phyloP scores from a whole-genome alignment of 2,113 vertebrate species.

The Peromyscus leucopus region DNA sequence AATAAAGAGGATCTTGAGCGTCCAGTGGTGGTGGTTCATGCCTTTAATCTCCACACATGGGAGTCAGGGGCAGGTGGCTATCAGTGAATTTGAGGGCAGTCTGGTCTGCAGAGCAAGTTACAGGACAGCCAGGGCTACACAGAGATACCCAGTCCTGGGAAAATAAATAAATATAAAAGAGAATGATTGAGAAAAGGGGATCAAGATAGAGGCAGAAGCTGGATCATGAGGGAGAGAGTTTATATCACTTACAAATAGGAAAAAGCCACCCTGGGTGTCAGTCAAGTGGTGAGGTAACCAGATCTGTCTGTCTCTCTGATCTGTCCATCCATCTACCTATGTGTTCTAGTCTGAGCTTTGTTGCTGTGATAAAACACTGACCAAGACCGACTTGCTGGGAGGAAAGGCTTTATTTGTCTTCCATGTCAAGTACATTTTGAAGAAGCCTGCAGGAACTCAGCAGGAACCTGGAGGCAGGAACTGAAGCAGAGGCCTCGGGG shows the following conservation, averaged over 20 bases:
- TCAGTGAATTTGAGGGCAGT: too few relatives aligned
- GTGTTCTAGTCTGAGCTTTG: not conserved
- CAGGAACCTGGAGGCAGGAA: not conserved
- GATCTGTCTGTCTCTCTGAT: not conserved
- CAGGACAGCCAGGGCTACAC: too few relatives aligned
- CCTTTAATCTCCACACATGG: too few relatives aligned
- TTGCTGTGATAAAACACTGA: not conserved
- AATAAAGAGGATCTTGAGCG: too few relatives aligned
- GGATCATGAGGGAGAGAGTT: not conserved
- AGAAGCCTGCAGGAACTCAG: not conserved
- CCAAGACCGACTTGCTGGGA: not conserved
- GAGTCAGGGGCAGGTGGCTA: too few relatives aligned
- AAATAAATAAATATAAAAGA: too few relatives aligned
- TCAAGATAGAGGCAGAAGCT: not conserved
- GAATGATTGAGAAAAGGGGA: not conserved
- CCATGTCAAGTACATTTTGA: not conserved
- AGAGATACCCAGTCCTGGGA: too few relatives aligned
- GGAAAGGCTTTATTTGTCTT: not conserved
- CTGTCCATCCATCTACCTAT: not conserved
- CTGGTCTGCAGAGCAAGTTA: too few relatives aligned
- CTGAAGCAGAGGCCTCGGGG: not conserved
- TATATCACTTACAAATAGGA: not conserved
- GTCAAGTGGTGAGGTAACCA: not conserved
- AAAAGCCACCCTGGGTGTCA: not conserved
- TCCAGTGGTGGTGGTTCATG: too few relatives aligned